A percentile compares a stretch with the other conserved stretches of the same genome.
These are phyloP conservation scores for Sciaenops ocellatus DNA, from an alignment of 2,797 vertebrate species.

Conservation along the genomic window DNA sequence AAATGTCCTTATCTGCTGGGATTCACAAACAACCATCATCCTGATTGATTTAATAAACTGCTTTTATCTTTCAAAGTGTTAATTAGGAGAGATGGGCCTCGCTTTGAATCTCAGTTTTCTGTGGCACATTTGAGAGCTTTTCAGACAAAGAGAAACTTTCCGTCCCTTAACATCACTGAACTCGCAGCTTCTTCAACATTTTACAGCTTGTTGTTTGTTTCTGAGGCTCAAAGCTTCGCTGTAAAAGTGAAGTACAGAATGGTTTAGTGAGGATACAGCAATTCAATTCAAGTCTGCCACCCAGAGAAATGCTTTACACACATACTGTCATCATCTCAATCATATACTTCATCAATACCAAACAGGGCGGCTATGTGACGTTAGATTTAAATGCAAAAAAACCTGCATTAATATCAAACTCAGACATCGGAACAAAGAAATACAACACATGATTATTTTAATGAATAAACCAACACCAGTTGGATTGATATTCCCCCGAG, in stretches of 20 bases:
- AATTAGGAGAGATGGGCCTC: slow-evolving; percentile 97
- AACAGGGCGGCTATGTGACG: background rate
- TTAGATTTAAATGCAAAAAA: slow-evolving; percentile 5
- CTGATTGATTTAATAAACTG: slow-evolving; percentile 99
- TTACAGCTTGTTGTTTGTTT: slow-evolving; percentile 45
- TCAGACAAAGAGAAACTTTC: slow-evolving; percentile 86
- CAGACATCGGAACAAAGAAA: too few species aligned
- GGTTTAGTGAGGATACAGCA: slow-evolving; percentile 4
- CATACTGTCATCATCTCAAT: background rate
- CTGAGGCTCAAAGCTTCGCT: slow-evolving; percentile 51
- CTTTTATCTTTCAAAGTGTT: slow-evolving; percentile 99
- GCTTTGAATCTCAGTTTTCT: slow-evolving; percentile 88
- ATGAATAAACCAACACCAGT: too few species aligned
- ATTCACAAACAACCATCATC: slow-evolving; percentile 99
- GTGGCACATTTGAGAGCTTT: slow-evolving; percentile 86
- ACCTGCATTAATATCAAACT: background rate
- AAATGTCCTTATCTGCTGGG: slow-evolving; percentile 99
- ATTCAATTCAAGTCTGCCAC: background rate
- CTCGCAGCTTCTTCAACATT: slow-evolving; percentile 28
- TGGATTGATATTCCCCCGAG: too few species aligned
- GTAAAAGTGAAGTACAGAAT: background rate
- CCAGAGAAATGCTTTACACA: background rate
- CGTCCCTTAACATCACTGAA: slow-evolving; percentile 61
- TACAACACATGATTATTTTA: too few species aligned
- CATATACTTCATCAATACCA: background rate